Conservation (phyloP, 2,113 vertebrate genomes). For the Antechinus stuartii region DNA sequence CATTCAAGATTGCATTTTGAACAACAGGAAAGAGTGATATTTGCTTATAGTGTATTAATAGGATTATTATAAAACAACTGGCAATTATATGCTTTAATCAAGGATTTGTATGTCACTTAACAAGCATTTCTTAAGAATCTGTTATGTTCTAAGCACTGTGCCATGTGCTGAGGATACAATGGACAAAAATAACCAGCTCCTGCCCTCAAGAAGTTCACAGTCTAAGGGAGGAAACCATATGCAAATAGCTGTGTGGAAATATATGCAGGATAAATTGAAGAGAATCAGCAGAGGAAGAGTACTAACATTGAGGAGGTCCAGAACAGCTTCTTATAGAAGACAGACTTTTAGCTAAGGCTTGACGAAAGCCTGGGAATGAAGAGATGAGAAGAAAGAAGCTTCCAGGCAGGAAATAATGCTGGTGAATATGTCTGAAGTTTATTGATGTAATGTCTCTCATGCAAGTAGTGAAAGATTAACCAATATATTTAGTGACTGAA, state of each 20-base stretch:
- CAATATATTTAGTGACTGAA: neutral
- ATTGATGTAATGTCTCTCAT: neutral
- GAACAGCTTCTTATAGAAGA: neutral
- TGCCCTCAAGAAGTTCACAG: neutral
- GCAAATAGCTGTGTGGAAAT: neutral
- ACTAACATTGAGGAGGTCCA: neutral
- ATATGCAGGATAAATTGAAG: neutral
- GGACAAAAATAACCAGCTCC: neutral
- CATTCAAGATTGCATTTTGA: neutral
- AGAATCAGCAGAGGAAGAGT: neutral
- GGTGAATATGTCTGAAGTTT: neutral
- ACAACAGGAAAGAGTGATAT: neutral
- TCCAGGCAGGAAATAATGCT: neutral
- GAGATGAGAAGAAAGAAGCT: neutral
- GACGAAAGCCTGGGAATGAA: neutral
- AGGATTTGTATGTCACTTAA: neutral
- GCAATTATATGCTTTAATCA: neutral
- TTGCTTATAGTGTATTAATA: neutral
- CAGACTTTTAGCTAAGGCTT: neutral
- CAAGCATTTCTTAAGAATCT: neutral
- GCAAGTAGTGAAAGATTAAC: neutral
- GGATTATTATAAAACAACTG: neutral
- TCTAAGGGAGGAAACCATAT: neutral
- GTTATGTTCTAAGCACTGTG: neutral
- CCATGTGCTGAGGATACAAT: neutral